Conservation (phyloP, 2,888 invertebrate species). For the Leucozona laternaria region DNA sequence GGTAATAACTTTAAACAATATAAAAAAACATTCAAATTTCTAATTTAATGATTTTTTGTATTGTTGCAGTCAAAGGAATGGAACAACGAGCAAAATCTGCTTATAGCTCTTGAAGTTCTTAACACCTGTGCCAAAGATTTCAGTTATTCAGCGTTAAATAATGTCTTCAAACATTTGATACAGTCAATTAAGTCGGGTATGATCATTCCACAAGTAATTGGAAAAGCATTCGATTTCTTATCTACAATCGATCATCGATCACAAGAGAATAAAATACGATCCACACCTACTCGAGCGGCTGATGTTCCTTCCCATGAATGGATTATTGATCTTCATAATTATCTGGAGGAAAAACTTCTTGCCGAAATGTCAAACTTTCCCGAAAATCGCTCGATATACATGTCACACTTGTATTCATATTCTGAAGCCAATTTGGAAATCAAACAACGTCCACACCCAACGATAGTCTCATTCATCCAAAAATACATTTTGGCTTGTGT, state of each 20-base stretch:
- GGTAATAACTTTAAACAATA: slow-evolving; percentile 65
- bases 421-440: slow-evolving; percentile 81
- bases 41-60: not conserved
- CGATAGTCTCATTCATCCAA: slow-evolving; percentile 79
- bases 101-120: slow-evolving; percentile 81
- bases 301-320: slow-evolving; percentile 77
- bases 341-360: slow-evolving; percentile 78
- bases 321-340: slow-evolving; percentile 79
- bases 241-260: slow-evolving; percentile 80
- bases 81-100: slow-evolving; percentile 82
- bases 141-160: slow-evolving; percentile 81
- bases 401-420: slow-evolving; percentile 81
- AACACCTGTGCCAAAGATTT: slow-evolving; percentile 80
- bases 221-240: slow-evolving; percentile 81
- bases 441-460: slow-evolving; percentile 76
- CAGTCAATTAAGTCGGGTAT: slow-evolving; percentile 79
- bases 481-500: slow-evolving; percentile 80
- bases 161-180: slow-evolving; percentile 80
- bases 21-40: not conserved
- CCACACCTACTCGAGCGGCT: slow-evolving; percentile 43
- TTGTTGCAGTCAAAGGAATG: slow-evolving; percentile 76
- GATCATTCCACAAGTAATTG: slow-evolving; percentile 80
- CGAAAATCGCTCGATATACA: slow-evolving; percentile 78
- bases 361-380: slow-evolving; percentile 79
- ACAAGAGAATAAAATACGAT: slow-evolving; percentile 60